Evolutionary conservation across 1,140 invertebrate genomes (phyloP), one percentile per base, ranked within the genome.

Genomic region (Rhopalosiphum padi): DNA sequence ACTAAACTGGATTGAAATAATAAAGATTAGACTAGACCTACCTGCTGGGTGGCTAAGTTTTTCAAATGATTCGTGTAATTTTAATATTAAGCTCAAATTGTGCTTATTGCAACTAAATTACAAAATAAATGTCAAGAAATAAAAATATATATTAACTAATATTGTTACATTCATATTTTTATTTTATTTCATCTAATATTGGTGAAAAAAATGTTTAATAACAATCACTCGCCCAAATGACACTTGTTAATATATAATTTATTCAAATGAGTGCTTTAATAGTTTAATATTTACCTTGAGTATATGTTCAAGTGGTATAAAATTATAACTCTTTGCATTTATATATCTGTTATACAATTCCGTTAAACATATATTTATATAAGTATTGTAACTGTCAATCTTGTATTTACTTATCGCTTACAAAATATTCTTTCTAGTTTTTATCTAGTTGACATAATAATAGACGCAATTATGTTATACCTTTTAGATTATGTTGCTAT

Each of bases 181-280:
- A 35, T 77, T 77, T n/a, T 35, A 77, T 77, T 77, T 51, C 2
- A 51, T 51, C 9, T 68, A 15, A 77, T 77, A 77, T 77, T n/a
- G 15, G 30, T 2, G 15, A 35, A 77, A 77, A n/a, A 77, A 18
- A 18, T 18, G 15, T 15, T 77, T n/a, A 77, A 77, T 77, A n/a
- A n/a, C n/a, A 77, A 77, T 77, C 60, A 77, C 15, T 77, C 60
- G 30, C 60, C 15, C 3, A 77, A 77, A 77, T 77, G 60, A 77
- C 60, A 77, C 30, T 77, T 77, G 60, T 77, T 35, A 77, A 77
- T 77, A 18, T 18, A 77, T 77, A 77, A 77, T 77, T 77, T 77
- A 77, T 77, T 77, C 60, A 77, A 77, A 77, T 77, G 60, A 77
- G n/a, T 77, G 60, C 15, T 77, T n/a, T 77, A 77, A 77, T 77